Base-by-base conservation (phyloP, 2,113 vertebrate genomes). In the Sclerurus mexicanus region DNA sequence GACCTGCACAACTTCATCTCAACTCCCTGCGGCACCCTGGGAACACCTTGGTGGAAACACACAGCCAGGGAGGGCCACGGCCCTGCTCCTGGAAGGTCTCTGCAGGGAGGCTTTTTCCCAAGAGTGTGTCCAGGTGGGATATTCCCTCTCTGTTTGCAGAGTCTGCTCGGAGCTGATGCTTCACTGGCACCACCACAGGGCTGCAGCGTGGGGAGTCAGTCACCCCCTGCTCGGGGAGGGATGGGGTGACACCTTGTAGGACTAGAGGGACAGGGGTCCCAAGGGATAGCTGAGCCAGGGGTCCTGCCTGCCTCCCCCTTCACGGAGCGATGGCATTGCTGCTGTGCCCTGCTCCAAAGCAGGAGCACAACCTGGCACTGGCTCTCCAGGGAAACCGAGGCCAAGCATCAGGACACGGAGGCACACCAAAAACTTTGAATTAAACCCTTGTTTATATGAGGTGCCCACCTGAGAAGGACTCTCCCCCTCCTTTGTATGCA, bases 81-180 rank as follows among this genome's bases (percentile, higher is more conserved):
- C 12, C 39, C 55, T 35, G 56, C 47, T 75, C 4, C 64, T 55
- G 22, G 4, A 68, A 31, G 17, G 1, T 14, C 12, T 40, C 74
- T 71, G 66, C 9, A 12, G 46, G 92, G 76, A 94, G 30, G 23
- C 1, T 21, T 88, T 93, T 83, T 7, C 62, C 42, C 30, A 25
- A 33, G 13, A 2, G 2, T 4, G 0, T 1, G 0, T 75, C 59
- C 5, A 39, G 23, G 27, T n/a, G 37, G 67, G 53, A 66, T 37
- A 11, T 35, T 67, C 33, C 58, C 37, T 76, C 68, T 20, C n/a
- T 59, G 46, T n/a, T 47, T 64, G 44, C 8, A 64, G 30, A 16
- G 13, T 8, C 2, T 1, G 62, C 35, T 49, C 10, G 1, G 47
- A 73, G 67, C 56, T 28, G 73, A 20, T 40, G 71, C 33, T 73